Conservation (phyloP, 1,140 invertebrate species). For the Pseudomyrmex sp. region DNA sequence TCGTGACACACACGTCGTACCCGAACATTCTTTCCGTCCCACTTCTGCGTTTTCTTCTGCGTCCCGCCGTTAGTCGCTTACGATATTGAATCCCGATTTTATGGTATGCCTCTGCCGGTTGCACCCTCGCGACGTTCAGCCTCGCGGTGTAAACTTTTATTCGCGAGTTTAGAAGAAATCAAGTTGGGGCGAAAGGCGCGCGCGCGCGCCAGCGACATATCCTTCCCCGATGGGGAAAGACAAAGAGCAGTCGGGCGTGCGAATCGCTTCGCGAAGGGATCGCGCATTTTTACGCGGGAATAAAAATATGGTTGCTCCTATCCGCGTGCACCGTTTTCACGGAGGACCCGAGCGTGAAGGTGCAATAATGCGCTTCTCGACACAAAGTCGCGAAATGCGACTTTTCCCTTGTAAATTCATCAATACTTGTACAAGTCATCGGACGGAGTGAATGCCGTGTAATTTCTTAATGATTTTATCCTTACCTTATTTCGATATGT, state of each 20-base stretch:
- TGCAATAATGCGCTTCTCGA: not conserved
- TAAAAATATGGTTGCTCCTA: constrained; percentile 62
- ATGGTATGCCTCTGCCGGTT: constrained; percentile 68
- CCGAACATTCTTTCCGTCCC: constrained; percentile 6
- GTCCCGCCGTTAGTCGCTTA: constrained; percentile 25
- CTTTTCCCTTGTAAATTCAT: not conserved
- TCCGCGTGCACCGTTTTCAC: not conserved
- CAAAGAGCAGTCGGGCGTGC: constrained; percentile 55
- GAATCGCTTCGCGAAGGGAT: constrained; percentile 5
- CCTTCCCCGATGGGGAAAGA: constrained; percentile 16
- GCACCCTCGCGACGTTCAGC: constrained; percentile 43
- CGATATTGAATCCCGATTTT: constrained; percentile 81
- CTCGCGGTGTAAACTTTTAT: constrained; percentile 80
- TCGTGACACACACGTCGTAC: constrained; percentile 80
- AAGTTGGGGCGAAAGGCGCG: constrained; percentile 55
- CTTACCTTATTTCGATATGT: too few species aligned
- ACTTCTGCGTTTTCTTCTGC: not conserved
- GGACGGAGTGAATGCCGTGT: not conserved
- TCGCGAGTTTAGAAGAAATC: constrained; percentile 79
- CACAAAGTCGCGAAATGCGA: not conserved
- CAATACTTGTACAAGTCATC: not conserved
- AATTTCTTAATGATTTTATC: too few species aligned
- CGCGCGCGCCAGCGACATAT: not conserved
- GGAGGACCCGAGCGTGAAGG: not conserved
- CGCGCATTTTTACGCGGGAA: constrained; percentile 60